Percentiles rank a stretch among this genome's conserved stretches.
Evolutionary conservation across 2,888 invertebrate genomes (phyloP).

Genomic region (Hydroisotoma schaefferi): DNA sequence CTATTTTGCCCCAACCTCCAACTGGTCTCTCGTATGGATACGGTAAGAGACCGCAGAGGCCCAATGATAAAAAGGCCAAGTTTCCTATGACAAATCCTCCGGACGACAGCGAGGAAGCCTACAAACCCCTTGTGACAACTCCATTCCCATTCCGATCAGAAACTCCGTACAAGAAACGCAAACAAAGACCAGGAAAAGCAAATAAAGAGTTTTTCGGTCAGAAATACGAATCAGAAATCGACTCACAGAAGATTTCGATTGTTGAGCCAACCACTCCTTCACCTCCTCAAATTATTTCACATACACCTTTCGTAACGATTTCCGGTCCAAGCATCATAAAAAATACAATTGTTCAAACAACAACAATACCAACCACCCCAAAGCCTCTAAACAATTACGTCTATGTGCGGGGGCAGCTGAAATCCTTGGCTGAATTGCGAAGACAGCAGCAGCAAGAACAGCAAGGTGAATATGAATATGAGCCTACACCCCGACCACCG

Average conservation of each 20-base stretch:
- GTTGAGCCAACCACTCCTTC: constrained; percentile 16
- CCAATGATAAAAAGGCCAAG: constrained; percentile 47
- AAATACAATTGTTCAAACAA: constrained; percentile 14
- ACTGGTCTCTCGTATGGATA: constrained; percentile 17
- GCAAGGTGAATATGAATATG: constrained; percentile 31
- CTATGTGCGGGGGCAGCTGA: constrained; percentile 46
- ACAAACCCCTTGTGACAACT: constrained; percentile 32
- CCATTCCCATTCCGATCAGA: constrained; percentile 15
- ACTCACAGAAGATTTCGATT: neutral
- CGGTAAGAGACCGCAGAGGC: constrained; percentile 41
- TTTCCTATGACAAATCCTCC: constrained; percentile 48
- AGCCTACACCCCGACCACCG: constrained; percentile 43
- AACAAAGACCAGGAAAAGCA: constrained; percentile 36
- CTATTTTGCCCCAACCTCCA: neutral
- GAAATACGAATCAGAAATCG: constrained; percentile 24
- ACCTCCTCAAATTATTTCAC: constrained; percentile 22
- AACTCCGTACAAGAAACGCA: constrained; percentile 33
- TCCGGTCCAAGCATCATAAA: constrained; percentile 15
- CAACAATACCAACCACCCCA: constrained; percentile 40
- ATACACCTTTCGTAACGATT: constrained; percentile 21
- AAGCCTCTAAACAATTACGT: constrained; percentile 45
- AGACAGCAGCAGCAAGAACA: constrained; percentile 39
- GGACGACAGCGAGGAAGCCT: constrained; percentile 42
- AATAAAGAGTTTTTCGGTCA: constrained; percentile 32
- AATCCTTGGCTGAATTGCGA: constrained; percentile 43